Evolutionary conservation across 2,888 invertebrate species (phyloP).

Genomic region (Cantharis nigra): DNA sequence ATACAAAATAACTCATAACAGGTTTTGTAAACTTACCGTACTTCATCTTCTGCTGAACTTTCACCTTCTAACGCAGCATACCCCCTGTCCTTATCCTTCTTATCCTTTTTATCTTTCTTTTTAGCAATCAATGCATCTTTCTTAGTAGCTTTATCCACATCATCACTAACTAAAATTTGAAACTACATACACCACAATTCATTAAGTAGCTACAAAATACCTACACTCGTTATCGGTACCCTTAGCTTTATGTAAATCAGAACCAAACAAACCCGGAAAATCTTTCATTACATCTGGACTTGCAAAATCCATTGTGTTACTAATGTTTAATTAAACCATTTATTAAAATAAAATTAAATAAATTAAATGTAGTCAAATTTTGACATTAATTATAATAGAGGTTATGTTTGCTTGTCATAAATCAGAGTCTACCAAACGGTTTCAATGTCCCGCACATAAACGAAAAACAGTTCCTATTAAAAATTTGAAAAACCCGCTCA

Average conservation of each 20-base stretch:
- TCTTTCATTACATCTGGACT: conserved; percentile 90
- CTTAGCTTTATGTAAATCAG: conserved; percentile 72
- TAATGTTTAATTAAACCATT: neutral
- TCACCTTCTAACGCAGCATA: conserved; percentile 93
- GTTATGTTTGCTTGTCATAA: neutral
- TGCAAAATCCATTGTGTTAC: conserved; percentile 75
- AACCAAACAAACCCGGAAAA: conserved; percentile 85
- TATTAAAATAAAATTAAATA: too few relatives aligned
- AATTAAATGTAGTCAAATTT: neutral
- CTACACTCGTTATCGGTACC: conserved; percentile 85
- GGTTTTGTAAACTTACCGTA: conserved; percentile 63
- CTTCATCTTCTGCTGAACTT: conserved; percentile 89
- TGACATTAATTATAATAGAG: neutral
- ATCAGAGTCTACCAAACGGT: neutral
- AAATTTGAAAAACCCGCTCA: too few relatives aligned
- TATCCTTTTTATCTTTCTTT: conserved; percentile 81
- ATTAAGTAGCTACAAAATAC: conserved; percentile 44
- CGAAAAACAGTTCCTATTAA: too few relatives aligned
- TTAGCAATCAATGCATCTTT: conserved; percentile 78
- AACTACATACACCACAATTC: neutral
- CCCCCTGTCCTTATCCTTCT: conserved; percentile 86
- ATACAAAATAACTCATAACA: conserved; percentile 15
- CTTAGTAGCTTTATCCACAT: conserved; percentile 77
- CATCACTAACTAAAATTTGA: conserved; percentile 73
- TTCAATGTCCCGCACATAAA: neutral